Base-by-base conservation (phyloP, 2,113 vertebrate species). In the Tragelaphus strepsiceros region DNA sequence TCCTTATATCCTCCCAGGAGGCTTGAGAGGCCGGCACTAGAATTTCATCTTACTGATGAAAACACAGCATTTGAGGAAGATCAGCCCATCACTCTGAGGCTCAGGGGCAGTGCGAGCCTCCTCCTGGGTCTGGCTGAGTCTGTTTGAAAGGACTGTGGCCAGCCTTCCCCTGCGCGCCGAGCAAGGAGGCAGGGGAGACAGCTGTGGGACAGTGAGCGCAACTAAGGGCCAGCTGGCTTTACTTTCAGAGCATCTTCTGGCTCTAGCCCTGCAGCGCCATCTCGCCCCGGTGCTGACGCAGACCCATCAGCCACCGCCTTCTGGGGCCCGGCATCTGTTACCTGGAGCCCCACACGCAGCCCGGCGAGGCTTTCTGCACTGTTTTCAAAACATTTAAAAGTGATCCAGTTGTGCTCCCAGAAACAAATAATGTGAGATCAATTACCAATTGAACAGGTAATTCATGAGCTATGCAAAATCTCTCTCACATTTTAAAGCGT, bases 241-340 rank as follows among this genome's bases (percentile, higher is more conserved):
- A 1, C 49, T 80, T 62, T 82, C 14, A 32, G 87, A 77, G 32
- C 13, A 24, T 19, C 53, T 51, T 56, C 84, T 84, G 51, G 67
- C 53, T 39, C 56, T 64, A 83, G 28, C 56, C 49, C 13, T 19
- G 77, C 82, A 51, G 46, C 26, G 46, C 61, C 83, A 13, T 74
- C 67, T 61, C n/a, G 43, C 17, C 2, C 30, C 1, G 1, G 80
- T 7, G 59, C 71, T 51, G 22, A 19, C 2, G 12, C 10, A 12
- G 71, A 7, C n/a, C 14, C 0, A 1, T 7, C 14, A 14, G 54
- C 32, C 51, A 6, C 35, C 0, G 3, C 22, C 51, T 53, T 24
- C 58, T 2, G 53, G 12, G 28, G 16, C 12, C 5, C 0, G 4
- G 17, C 2, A 0, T 49, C 22, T 35, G 58, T 16, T 32, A 7